These are phyloP conservation scores for Microdon myrmicae DNA, from an alignment of 2,888 invertebrate genomes.

Conservation along the genomic window DNA sequence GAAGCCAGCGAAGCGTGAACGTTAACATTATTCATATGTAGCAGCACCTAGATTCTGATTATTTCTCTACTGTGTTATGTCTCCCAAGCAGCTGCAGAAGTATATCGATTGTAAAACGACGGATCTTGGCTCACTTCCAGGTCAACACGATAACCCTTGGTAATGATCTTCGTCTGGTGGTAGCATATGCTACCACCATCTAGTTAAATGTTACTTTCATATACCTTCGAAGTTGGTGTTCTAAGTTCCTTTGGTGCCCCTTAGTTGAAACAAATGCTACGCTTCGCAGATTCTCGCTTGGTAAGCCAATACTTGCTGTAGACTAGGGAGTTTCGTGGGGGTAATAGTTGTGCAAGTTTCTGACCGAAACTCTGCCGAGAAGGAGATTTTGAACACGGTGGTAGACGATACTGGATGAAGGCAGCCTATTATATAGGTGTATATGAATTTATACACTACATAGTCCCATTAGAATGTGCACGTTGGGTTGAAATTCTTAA, in stretches of 20 bases:
- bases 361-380: no score
- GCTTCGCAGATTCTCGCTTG: conserved; percentile 28
- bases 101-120: no score
- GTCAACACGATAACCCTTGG: conserved; percentile 31
- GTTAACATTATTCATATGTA: no score
- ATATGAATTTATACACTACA: conserved; percentile 1
- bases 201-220: conserved; percentile 13
- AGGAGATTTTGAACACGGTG: conserved; percentile 15
- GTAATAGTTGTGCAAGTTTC: no score
- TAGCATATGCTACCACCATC: conserved; percentile 35
- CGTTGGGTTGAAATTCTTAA: conserved; percentile 28
- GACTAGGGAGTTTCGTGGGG: conserved; percentile 25
- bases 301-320: conserved; percentile 29
- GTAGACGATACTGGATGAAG: conserved; percentile 12
- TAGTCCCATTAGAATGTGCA: no score
- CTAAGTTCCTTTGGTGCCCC: conserved; percentile 12
- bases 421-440: no score
- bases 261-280: conserved; percentile 20
- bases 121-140: no score
- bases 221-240: conserved; percentile 18
- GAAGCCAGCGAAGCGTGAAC: no score
- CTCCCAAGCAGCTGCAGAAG: no score
- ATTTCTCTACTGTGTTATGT: no score
- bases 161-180: conserved; percentile 42
- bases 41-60: no score